Evolutionary conservation across 2,113 vertebrate genomes (phyloP), one percentile per base, ranked within the genome.

Genomic region (Sander vitreus): DNA sequence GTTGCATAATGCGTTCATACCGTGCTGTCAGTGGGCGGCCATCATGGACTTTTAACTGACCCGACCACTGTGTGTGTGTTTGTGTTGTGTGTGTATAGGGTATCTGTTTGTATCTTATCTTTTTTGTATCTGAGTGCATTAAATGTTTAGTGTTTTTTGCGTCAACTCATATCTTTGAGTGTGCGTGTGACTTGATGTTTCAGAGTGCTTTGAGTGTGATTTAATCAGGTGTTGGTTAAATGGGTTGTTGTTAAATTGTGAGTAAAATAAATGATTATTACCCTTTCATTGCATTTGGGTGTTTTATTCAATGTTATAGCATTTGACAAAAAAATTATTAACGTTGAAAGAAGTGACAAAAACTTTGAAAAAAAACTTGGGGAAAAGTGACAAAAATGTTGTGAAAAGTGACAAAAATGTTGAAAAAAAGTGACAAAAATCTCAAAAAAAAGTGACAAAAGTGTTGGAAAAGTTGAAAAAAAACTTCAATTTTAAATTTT

Each of bases 1-100:
- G 85, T 86, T 90, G 75, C 75, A 50, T 84, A 90, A 83, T 6
- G 21, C 13, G 1, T 48, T 74, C 14, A 60, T 33, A 63, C 36
- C 2, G 50, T 57, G 23, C 21, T 78, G 43, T 66, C 50, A 55
- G 72, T 83, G 45, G 73, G 54, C 48, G 63, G 63, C 30, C 19
- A 53, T 50, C 13, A n/a, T 45, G 30, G 10, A 36, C 36, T 48
- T 47, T 50, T 21, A 30, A 45, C 18, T 66, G 51, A 59, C 60
- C 53, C 30, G 23, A 33, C 10, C 71, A 48, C 30, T 58, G 8
- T 64, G 15, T 59, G 21, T 73, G 51, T 47, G 43, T 78, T 60
- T 50, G 71, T 68, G 45, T 23, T 62, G 15, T 69, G 47, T 15
- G n/a, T 70, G 36, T 27, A 13, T 21, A 16, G 21, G 43, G 33